Evolutionary conservation across 2,797 vertebrate species (phyloP), one percentile per base, ranked within the genome.

Genomic region (Lepilemur septentrionalis): DNA sequence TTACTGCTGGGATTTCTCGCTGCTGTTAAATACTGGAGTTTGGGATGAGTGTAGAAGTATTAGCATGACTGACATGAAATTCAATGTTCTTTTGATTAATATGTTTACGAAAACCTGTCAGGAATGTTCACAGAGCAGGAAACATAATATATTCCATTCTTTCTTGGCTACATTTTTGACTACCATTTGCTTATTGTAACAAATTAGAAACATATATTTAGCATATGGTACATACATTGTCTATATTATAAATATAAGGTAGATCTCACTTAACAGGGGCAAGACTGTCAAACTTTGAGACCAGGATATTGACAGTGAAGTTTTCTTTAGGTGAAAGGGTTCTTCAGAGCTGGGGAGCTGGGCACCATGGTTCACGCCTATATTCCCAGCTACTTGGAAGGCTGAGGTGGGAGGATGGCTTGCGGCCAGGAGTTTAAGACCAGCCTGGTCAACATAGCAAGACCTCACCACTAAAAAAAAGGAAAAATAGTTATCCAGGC

Each of bases 81-180:
- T 46, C 75, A 75, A 5, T 43, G 17, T 32, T 89, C 48, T 59
- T 12, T 55, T 67, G 18, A 18, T 48, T 70, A 15, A 13, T 69
- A 79, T 75, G 17, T 82, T 91, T 83, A 4, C 83, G 48, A 69
- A 17, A 50, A 52, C 38, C 38, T 92, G 9, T 72, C 50, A 70
- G 57, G 70, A 63, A 78, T 14, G 50, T n/a, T 83, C 46, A 43
- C 52, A 90, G 61, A 93, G 9, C 57, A 94, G 50, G 61, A 90
- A 93, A 55, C 3, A 13, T 11, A 90, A 50, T 41, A 17, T 43
- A 32, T 70, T 30, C n/a, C 20, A 28, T 70, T 89, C 43, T 91
- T 84, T 94, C 63, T 67, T 85, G 59, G 30, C 61, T 83, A 59
- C 20, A 76, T 96, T 94, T 93, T 84, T n/a, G 80, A 35, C 28